A percentile compares a stretch with the other conserved stretches of the same genome.
These are phyloP conservation scores for Escarpia spicata DNA, from an alignment of 2,888 invertebrate genomes.

Conservation along the genomic window DNA sequence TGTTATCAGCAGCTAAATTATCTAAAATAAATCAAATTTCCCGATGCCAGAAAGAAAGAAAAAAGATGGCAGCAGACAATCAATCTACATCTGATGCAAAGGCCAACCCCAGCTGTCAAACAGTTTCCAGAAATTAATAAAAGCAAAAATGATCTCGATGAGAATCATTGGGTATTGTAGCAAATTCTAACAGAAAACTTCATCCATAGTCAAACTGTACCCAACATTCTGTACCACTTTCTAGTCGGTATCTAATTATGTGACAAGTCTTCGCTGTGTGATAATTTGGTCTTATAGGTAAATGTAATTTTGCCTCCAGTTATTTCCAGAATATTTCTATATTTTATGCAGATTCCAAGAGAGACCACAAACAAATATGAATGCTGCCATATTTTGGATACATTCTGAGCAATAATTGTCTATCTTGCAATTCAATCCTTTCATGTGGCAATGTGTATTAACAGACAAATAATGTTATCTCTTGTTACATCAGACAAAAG, in stretches of 20 bases:
- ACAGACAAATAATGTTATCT: too few species aligned
- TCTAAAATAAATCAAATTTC: background rate
- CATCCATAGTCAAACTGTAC: background rate
- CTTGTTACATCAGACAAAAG: too few species aligned
- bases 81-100: background rate
- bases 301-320: too few species aligned
- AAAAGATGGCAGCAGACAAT: background rate
- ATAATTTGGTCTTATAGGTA: too few species aligned
- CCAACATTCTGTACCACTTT: background rate
- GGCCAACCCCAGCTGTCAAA: slow-evolving; percentile 12
- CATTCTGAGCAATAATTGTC: too few species aligned
- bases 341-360: too few species aligned
- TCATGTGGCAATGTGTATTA: too few species aligned
- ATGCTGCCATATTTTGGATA: too few species aligned
- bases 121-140: background rate
- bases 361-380: too few species aligned
- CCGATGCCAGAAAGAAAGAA: background rate
- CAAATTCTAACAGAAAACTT: background rate
- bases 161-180: background rate
- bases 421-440: too few species aligned
- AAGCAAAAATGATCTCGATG: background rate
- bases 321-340: too few species aligned
- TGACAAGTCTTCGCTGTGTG: background rate
- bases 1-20: background rate
- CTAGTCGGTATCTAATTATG: background rate